phyloP scores from a whole-genome alignment of 2,888 invertebrate species.

The Drosophila subquinaria region DNA sequence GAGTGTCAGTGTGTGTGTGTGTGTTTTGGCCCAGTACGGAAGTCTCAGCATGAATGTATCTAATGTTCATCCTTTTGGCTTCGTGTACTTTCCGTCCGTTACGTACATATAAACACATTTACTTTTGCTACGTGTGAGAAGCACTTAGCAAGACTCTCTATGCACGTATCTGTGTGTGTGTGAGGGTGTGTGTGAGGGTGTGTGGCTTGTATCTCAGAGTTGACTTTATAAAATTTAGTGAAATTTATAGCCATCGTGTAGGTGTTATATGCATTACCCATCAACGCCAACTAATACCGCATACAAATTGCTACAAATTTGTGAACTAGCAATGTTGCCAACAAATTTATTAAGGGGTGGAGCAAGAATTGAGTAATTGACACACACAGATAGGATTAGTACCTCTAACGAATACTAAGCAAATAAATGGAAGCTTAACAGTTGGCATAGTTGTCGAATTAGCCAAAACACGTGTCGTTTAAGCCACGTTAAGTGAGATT shows the following conservation, averaged over 20 bases:
- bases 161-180: neutral
- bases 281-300: constrained; percentile 72
- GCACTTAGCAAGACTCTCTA: constrained; percentile 64
- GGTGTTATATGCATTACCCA: constrained; percentile 65
- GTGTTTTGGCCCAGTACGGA: constrained; percentile 52
- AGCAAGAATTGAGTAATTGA: constrained; percentile 47
- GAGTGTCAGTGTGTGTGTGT: constrained; percentile 29
- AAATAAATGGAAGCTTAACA: constrained; percentile 32
- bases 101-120: constrained; percentile 67
- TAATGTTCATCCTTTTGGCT: constrained; percentile 77
- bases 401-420: constrained; percentile 20
- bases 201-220: constrained; percentile 47
- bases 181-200: constrained; percentile 10
- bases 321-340: constrained; percentile 43
- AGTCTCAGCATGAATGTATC: constrained; percentile 77
- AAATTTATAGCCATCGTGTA: constrained; percentile 72
- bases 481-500: constrained; percentile 25
- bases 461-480: constrained; percentile 27
- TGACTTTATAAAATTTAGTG: constrained; percentile 78
- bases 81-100: constrained; percentile 63
- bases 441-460: constrained; percentile 23
- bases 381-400: constrained; percentile 46
- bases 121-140: constrained; percentile 73
- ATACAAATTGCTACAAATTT: constrained; percentile 77
- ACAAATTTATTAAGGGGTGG: constrained; percentile 9